Percentiles rank a stretch among this genome's conserved stretches.
Conservation (phyloP, 2,797 vertebrate genomes). For the Chromobotia macracanthus region DNA sequence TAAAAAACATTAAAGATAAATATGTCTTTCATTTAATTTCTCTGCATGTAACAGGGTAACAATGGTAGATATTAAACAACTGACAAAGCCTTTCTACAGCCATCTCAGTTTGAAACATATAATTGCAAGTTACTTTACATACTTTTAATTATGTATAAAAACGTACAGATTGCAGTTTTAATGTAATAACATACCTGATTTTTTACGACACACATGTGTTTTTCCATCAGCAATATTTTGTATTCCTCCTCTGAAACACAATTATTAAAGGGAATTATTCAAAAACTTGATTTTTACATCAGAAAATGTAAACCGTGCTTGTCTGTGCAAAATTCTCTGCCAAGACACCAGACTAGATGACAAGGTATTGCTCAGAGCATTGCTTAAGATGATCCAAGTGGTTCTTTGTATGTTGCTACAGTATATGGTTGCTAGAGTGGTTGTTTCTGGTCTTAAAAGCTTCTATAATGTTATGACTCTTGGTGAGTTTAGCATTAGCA, state of each 20-base stretch:
- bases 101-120: too few species aligned
- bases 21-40: not conserved
- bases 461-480: not conserved
- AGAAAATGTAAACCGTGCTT: not conserved
- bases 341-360: not conserved
- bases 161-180: too few species aligned
- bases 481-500: too few species aligned
- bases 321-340: not conserved
- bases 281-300: not conserved
- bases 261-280: not conserved
- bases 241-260: slow-evolving; percentile 69
- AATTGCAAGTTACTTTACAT: too few species aligned
- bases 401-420: not conserved
- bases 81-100: too few species aligned
- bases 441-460: not conserved
- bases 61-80: not conserved
- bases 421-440: not conserved
- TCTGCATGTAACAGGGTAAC: not conserved
- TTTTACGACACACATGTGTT: slow-evolving; percentile 61
- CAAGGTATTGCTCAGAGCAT: not conserved
- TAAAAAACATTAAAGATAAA: not conserved
- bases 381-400: not conserved
- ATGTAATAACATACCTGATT: slow-evolving; percentile 58
- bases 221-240: slow-evolving; percentile 71
- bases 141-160: too few species aligned